Evolutionary conservation across 2,888 invertebrate species (phyloP).

Genomic region (Harpalus rufipes): DNA sequence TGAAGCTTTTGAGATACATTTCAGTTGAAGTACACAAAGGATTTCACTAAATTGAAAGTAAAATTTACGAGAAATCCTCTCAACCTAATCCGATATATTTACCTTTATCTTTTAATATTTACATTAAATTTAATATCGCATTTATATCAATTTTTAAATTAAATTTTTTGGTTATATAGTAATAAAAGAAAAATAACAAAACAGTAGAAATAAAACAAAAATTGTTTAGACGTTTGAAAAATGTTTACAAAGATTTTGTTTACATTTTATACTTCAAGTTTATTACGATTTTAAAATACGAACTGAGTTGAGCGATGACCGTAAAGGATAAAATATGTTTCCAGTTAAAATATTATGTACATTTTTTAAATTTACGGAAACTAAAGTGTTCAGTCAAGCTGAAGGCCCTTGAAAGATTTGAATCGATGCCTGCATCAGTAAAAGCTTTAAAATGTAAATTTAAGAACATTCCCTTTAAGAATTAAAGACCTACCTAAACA

Average conservation of each 20-base stretch:
- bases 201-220: background rate
- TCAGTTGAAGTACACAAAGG: background rate
- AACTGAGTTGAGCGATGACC: background rate
- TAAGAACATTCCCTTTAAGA: constrained; percentile 15
- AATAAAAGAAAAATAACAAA: background rate
- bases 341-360: background rate
- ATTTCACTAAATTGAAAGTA: constrained; percentile 10
- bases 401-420: background rate
- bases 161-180: background rate
- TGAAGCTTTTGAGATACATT: constrained; percentile 1
- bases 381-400: background rate
- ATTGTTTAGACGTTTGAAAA: background rate
- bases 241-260: background rate
- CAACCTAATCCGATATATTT: constrained; percentile 19
- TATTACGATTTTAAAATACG: background rate
- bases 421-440: constrained; percentile 14
- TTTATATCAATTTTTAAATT: background rate
- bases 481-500: constrained; percentile 26
- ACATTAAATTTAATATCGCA: constrained; percentile 11
- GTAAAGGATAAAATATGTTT: background rate
- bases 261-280: background rate
- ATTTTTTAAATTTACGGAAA: background rate
- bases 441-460: constrained; percentile 21
- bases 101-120: constrained; percentile 30
- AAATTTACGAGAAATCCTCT: constrained; percentile 11